A percentile compares a stretch with the other conserved stretches of the same genome.
Evolutionary conservation across 2,888 invertebrate genomes (phyloP).

Genomic region (Carabus problematicus): DNA sequence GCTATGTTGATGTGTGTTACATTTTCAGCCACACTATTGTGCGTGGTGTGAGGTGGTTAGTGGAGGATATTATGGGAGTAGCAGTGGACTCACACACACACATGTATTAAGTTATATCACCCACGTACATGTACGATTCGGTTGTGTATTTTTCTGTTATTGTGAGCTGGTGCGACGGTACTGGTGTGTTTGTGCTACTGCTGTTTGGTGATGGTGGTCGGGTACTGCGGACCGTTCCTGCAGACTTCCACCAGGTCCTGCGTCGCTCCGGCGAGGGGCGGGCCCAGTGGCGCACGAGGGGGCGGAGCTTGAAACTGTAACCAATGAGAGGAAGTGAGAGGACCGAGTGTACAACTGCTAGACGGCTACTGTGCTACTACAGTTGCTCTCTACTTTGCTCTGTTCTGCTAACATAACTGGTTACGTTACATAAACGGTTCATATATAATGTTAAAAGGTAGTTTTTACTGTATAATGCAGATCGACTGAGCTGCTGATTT

Average conservation of each 20-base stretch:
- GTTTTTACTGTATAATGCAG: constrained; percentile 30
- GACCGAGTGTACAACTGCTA: constrained; percentile 4
- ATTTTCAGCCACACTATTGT: constrained; percentile 20
- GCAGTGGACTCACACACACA: background rate
- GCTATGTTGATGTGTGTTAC: constrained; percentile 29
- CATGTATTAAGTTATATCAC: too few species aligned
- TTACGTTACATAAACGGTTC: background rate
- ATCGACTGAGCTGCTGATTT: constrained; percentile 19
- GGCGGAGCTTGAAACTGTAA: constrained; percentile 9
- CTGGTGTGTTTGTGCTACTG: too few species aligned
- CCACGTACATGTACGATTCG: too few species aligned
- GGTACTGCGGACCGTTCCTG: constrained; percentile 14
- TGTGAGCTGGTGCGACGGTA: background rate
- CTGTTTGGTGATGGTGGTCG: constrained; percentile 10
- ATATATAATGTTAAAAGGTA: constrained; percentile 19
- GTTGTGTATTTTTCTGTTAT: too few species aligned
- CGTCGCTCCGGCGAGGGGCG: constrained; percentile 14
- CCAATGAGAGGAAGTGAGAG: background rate
- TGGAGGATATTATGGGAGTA: constrained; percentile 6
- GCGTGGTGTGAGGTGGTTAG: constrained; percentile 1
- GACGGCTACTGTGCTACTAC: too few species aligned
- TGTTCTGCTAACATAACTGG: background rate
- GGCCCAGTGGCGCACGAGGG: constrained; percentile 8
- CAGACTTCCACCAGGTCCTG: constrained; percentile 35
- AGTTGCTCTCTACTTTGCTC: background rate